A percentile compares a stretch with the other conserved stretches of the same genome.
Evolutionary conservation across 2,797 vertebrate species (phyloP).

Genomic region (Sebastiscus albofasciatus): DNA sequence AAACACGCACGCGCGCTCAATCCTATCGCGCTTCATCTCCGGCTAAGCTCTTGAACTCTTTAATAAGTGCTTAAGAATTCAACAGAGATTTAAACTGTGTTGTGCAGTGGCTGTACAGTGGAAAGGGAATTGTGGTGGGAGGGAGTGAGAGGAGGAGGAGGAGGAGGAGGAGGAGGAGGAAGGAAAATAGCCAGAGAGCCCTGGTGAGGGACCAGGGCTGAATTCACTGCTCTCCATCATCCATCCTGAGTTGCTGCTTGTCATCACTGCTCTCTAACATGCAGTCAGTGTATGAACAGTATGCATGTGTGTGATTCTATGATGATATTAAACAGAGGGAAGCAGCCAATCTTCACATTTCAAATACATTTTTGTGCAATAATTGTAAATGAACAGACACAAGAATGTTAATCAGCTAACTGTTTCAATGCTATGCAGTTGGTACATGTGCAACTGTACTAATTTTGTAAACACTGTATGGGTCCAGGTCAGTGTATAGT

Average conservation of each 20-base stretch:
- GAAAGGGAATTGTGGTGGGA: conserved; percentile 7
- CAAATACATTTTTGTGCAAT: not conserved
- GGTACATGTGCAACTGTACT: not conserved
- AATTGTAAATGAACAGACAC: not conserved
- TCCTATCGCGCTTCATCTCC: conserved; percentile 28
- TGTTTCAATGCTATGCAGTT: not conserved
- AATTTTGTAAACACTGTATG: not conserved
- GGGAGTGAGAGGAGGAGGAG: not conserved
- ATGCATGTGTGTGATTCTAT: not conserved
- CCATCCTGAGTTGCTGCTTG: conserved; percentile 10
- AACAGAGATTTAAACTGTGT: conserved; percentile 55
- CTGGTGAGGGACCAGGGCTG: conserved; percentile 4
- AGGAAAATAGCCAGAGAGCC: conserved; percentile 8
- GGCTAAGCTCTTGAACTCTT: conserved; percentile 56
- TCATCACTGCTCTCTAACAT: conserved; percentile 8
- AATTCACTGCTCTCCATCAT: conserved; percentile 23
- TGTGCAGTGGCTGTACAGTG: conserved; percentile 39
- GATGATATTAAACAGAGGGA: not conserved
- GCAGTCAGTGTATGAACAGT: not conserved
- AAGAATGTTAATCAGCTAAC: not conserved
- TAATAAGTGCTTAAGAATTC: conserved; percentile 67
- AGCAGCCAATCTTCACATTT: not conserved
- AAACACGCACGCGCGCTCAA: not conserved
- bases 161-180: not conserved
- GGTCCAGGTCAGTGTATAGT: not conserved